Conservation (phyloP, 2,797 vertebrate species). For the Ctenochaetus hawaiiensis region DNA sequence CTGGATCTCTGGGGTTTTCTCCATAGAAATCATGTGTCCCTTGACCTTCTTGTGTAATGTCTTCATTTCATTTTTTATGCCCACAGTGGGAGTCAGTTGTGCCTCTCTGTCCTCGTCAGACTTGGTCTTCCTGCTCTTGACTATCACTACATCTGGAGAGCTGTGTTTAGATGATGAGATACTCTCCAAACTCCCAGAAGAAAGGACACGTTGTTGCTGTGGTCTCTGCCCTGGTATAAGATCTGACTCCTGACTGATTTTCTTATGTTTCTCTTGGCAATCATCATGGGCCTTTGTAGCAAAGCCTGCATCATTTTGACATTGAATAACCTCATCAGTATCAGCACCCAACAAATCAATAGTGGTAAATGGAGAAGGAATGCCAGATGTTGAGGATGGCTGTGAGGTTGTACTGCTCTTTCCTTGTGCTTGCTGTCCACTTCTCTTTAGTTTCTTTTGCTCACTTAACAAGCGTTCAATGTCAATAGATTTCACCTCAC, state of each 20-base stretch:
- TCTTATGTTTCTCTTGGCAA: slow-evolving; percentile 30
- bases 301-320: slow-evolving; percentile 24
- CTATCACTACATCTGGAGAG: not conserved
- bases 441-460: slow-evolving; percentile 55
- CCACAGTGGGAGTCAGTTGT: slow-evolving; percentile 26
- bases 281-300: slow-evolving; percentile 18
- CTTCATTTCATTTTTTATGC: slow-evolving; percentile 29
- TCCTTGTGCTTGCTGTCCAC: slow-evolving; percentile 23
- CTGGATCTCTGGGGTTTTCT: slow-evolving; percentile 41
- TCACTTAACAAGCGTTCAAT: slow-evolving; percentile 87
- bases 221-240: slow-evolving; percentile 59
- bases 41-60: slow-evolving; percentile 31
- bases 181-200: slow-evolving; percentile 57
- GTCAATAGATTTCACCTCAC: slow-evolving; percentile 90
- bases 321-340: slow-evolving; percentile 25
- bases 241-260: slow-evolving; percentile 46
- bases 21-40: slow-evolving; percentile 8
- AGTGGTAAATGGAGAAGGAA: slow-evolving; percentile 17
- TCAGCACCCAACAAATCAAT: slow-evolving; percentile 31
- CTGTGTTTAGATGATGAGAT: slow-evolving; percentile 44
- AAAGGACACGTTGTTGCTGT: slow-evolving; percentile 42
- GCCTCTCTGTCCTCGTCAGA: slow-evolving; percentile 29
- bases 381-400: slow-evolving; percentile 20
- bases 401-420: slow-evolving; percentile 19
- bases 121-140: slow-evolving; percentile 26